Evolutionary conservation across 30 jellyfish, hydroid and myxozoan species (phyloP), one percentile per base, ranked within the genome.

Genomic region (Cassiopea xamachana): DNA sequence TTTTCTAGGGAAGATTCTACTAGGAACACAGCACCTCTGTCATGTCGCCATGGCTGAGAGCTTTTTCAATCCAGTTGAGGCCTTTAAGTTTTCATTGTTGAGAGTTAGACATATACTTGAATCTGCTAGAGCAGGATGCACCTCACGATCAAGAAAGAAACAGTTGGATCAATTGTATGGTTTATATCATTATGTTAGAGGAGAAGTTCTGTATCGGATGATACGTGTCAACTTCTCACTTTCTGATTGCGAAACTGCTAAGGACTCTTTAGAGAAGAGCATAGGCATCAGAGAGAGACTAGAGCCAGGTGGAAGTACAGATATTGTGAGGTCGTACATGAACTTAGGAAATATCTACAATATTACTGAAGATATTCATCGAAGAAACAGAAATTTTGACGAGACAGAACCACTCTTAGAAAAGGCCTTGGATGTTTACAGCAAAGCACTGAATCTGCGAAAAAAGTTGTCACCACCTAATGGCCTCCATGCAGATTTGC

Each of bases 221-320:
- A 50, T 82, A 48, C 94, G 77, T 10, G 77, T 87, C 0, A 76
- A 48, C 58, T 1, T 75, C 27, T 68, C 64, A 6, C 17, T 87
- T 6, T 84, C 69, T 10, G 94, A 87, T 47, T 87, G 94, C 60
- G 69, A 87, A 46, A 78, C 83, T 2, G 83, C 88, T 43, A 46
- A 76, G 1, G 85, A 77, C 19, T 55, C 85, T 10, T 18, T 82
- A 15, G 69, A 64, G 67, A 48, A n/a, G 51, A 82, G 90, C 46
- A 47, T 82, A 55, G 60, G 46, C 4, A n/a, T 67, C 7, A 62
- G 83, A 71, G 84, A 87, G 62, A 49, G 44, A 39, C 43, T 86
- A 43, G 51, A 60, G 59, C 84, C 78, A 0, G 68, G 61, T 19
- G 94, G 89, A 1, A 87, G 77, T 69, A 60, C 88, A 17, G 94